Conservation (phyloP, 2,888 invertebrate species). For the Eupithecia exiguata region DNA sequence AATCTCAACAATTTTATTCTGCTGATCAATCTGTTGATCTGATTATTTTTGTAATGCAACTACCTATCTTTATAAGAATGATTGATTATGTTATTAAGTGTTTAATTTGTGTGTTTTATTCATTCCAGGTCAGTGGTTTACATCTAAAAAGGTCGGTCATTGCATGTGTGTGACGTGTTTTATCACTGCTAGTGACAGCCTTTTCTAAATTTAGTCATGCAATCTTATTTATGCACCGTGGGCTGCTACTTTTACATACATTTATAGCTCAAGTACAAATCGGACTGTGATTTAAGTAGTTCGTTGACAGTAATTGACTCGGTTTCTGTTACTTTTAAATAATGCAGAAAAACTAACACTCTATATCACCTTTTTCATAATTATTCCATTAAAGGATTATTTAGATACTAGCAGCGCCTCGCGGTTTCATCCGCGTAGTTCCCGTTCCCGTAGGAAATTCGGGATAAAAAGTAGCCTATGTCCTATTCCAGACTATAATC, state of each 20-base stretch:
- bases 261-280: conserved; percentile 30
- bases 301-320: conserved; percentile 37
- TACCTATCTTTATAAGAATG: background rate
- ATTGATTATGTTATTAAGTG: background rate
- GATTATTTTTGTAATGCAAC: background rate
- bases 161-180: conserved; percentile 54
- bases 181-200: conserved; percentile 21
- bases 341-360: conserved; percentile 5
- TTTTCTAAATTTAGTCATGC: conserved; percentile 30
- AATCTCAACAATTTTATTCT: conserved; percentile 5
- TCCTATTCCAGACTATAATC: no score
- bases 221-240: conserved; percentile 24
- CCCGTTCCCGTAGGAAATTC: no score
- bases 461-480: no score
- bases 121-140: conserved; percentile 62
- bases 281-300: conserved; percentile 20
- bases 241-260: conserved; percentile 26
- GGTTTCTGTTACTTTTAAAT: conserved; percentile 3
- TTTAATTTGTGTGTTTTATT: conserved; percentile 37
- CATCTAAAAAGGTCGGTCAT: conserved; percentile 56
- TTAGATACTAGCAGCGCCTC: no score
- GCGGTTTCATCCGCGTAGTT: no score
- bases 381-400: background rate
- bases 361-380: background rate
- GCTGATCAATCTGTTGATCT: background rate